Conservation (phyloP, 2,888 invertebrate species). For the Ennomos quercinarius region DNA sequence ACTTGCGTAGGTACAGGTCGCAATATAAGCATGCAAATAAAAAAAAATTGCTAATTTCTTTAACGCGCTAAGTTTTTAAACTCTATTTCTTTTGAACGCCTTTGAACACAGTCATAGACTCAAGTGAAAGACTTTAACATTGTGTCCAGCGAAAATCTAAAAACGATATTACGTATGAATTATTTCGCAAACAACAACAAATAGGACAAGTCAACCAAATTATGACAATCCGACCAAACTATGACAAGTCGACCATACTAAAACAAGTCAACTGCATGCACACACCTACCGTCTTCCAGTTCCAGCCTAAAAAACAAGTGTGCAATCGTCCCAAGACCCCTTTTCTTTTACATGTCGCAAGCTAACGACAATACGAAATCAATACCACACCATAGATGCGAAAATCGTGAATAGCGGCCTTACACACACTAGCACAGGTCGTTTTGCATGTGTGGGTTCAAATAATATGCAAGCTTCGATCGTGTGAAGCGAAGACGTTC, state of each 20-base stretch:
- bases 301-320: conserved; percentile 44
- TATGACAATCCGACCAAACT: too few relatives aligned
- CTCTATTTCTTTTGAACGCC: too few relatives aligned
- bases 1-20: too few relatives aligned
- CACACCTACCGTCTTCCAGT: not conserved
- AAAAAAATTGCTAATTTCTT: too few relatives aligned
- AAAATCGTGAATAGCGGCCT: conserved; percentile 80
- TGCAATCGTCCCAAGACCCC: conserved; percentile 71
- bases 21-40: too few relatives aligned
- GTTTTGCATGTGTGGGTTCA: conserved; percentile 59
- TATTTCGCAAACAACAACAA: too few relatives aligned
- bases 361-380: conserved; percentile 85
- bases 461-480: conserved; percentile 80
- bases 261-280: conserved; percentile 4
- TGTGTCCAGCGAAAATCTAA: too few relatives aligned
- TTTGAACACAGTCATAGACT: too few relatives aligned
- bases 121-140: too few relatives aligned
- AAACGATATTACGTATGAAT: too few relatives aligned
- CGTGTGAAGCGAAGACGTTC: conserved; percentile 74
- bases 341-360: conserved; percentile 83
- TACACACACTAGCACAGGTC: conserved; percentile 53
- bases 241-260: not conserved
- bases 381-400: conserved; percentile 85
- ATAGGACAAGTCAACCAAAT: too few relatives aligned
- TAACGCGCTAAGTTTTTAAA: too few relatives aligned